Percentiles rank a stretch among this genome's conserved stretches.
Conservation (phyloP, 2,113 vertebrate genomes). For the Charina bottae region DNA sequence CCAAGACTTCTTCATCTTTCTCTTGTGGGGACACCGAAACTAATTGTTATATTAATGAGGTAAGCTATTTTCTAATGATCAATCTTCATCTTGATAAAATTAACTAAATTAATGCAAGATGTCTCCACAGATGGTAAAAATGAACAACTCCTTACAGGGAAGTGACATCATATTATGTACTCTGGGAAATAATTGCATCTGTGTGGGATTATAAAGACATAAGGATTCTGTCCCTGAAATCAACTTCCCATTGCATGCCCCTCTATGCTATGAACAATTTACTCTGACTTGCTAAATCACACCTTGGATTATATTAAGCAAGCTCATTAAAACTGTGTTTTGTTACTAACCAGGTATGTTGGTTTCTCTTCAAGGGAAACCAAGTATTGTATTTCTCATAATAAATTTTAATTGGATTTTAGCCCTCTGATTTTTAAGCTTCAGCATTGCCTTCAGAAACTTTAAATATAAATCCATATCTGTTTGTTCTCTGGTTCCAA, state of each 20-base stretch:
- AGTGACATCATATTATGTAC: not conserved
- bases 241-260: not conserved
- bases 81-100: conserved; percentile 1
- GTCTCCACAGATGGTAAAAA: not conserved
- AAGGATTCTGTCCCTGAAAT: not conserved
- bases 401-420: conserved; percentile 75
- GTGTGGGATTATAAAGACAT: not conserved
- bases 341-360: conserved; percentile 35
- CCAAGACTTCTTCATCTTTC: not conserved
- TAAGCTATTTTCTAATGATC: fast-evolving
- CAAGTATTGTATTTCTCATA: conserved; percentile 63
- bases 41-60: fast-evolving
- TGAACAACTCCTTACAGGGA: not conserved
- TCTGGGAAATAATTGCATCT: not conserved
- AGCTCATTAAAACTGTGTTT: conserved; percentile 39
- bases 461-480: conserved; percentile 76
- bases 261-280: conserved; percentile 24
- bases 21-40: fast-evolving
- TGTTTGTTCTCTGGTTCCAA: conserved; percentile 72
- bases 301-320: conserved; percentile 45
- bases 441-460: conserved; percentile 63
- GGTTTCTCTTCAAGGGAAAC: conserved; percentile 27
- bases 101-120: not conserved
- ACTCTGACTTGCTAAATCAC: not conserved
- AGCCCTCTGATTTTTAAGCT: conserved; percentile 56